Evolutionary conservation across 2,888 invertebrate genomes (phyloP).

Genomic region (Emmelina monodactyla): DNA sequence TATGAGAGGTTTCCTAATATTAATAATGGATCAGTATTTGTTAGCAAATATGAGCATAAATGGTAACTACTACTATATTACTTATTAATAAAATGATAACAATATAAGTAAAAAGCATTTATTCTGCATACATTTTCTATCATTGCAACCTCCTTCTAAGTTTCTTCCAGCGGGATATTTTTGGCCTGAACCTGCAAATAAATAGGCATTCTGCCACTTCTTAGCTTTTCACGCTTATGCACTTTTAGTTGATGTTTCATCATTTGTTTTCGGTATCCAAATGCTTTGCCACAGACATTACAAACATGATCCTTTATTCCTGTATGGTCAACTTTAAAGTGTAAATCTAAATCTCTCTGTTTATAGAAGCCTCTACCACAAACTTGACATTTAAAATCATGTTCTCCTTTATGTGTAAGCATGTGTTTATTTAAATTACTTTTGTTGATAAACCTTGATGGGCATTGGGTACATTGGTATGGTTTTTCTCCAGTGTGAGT

Average conservation of each 20-base stretch:
- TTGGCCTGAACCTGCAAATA: conserved; percentile 39
- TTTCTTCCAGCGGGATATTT: conserved; percentile 21
- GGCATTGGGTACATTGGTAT: conserved; percentile 44
- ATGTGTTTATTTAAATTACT: conserved; percentile 51
- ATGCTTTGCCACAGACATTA: conserved; percentile 43
- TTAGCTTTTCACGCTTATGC: conserved; percentile 45
- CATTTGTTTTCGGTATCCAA: conserved; percentile 52
- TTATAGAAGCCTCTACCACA: conserved; percentile 44
- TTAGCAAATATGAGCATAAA: too few species aligned
- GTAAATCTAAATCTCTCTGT: conserved; percentile 36
- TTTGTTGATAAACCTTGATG: conserved; percentile 40
- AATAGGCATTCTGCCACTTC: conserved; percentile 39
- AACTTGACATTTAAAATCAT: conserved; percentile 39
- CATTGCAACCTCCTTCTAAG: not conserved
- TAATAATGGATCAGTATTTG: too few species aligned
- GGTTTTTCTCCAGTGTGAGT: conserved; percentile 50
- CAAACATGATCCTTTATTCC: conserved; percentile 50
- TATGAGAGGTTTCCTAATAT: too few species aligned
- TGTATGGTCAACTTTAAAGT: conserved; percentile 46
- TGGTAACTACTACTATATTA: too few species aligned
- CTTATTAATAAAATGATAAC: too few species aligned
- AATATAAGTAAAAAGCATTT: too few species aligned
- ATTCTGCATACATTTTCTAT: too few species aligned
- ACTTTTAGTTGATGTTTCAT: conserved; percentile 52
- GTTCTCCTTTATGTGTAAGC: conserved; percentile 33